These are phyloP conservation scores for Enteromius unitaeniatus DNA, from an alignment of 2,797 vertebrate species.

Conservation along the genomic window DNA sequence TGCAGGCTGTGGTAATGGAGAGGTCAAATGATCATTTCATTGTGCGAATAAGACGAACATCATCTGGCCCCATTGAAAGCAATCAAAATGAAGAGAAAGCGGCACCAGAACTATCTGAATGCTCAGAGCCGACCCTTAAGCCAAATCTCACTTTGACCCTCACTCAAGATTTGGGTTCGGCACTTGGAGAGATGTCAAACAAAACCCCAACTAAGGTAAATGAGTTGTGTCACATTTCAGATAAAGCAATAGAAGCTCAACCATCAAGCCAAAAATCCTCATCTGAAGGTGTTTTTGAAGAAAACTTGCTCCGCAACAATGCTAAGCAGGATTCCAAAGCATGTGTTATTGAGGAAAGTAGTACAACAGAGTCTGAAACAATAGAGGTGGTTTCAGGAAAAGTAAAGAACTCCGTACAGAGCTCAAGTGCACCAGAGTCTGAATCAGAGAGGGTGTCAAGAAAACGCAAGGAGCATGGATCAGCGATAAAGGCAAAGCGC, in stretches of 20 bases:
- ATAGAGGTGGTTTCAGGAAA: slow-evolving; percentile 72
- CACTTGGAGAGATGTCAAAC: neutral
- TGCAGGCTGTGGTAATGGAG: slow-evolving; percentile 97
- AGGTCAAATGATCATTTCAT: slow-evolving; percentile 96
- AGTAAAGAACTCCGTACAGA: slow-evolving; percentile 74
- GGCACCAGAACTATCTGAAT: slow-evolving; percentile 56
- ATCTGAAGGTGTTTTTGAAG: neutral
- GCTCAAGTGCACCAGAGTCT: slow-evolving; percentile 49
- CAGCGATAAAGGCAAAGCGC: slow-evolving; percentile 69
- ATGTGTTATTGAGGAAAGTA: neutral
- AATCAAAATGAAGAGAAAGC: slow-evolving; percentile 54
- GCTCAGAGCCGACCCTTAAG: neutral
- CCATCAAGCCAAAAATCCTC: neutral
- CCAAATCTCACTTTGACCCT: neutral
- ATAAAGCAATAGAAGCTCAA: slow-evolving; percentile 11
- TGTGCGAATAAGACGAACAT: slow-evolving; percentile 89
- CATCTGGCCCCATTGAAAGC: slow-evolving; percentile 27
- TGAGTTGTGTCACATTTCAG: neutral
- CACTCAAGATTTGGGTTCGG: neutral
- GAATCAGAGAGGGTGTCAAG: slow-evolving; percentile 61
- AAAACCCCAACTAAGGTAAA: neutral
- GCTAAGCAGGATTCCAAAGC: neutral
- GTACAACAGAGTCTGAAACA: slow-evolving; percentile 50
- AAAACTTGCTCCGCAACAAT: neutral
- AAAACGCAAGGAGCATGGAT: slow-evolving; percentile 81